Evolutionary conservation across 2,113 vertebrate species (phyloP), one percentile per base, ranked within the genome.

Genomic region (Myotis brandtii): DNA sequence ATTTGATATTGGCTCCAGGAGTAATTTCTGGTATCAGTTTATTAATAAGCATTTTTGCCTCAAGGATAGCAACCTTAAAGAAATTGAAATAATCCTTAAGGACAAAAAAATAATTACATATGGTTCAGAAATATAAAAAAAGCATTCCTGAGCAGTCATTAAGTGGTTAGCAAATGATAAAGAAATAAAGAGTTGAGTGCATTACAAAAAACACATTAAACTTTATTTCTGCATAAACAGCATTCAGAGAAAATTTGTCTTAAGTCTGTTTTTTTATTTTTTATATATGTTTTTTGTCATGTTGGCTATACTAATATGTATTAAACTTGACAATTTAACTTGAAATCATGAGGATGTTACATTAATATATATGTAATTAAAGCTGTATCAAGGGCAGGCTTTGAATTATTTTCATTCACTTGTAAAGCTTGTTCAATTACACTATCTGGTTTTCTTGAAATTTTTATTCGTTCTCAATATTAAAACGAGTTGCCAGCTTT

Each of bases 271-370:
- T 72, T 80, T 73, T 12, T 89, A 56, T 56, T 93, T 62, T 21
- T 92, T 89, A 81, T 52, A 21, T 37, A 12, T 95, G 50, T 90
- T 93, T 88, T 96, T 6, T 97, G 66, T 96, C 67, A 88, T 79
- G 21, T 90, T 94, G 67, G 54, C 80, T 95, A 54, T 70, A 94
- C 96, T 98, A 98, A 97, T 83, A 66, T 95, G 37, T 95, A 56
- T 95, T 94, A 80, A 94, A 34, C 18, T 85, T 96, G 95, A 81
- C 70, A 85, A 82, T 56, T 96, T 92, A 87, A 90, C 87, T 92
- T 84, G 17, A 94, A 90, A 40, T 79, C 32, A 69, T 85, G 13
- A 0, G 21, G 5, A 62, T 2, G 76, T 84, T 52, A 23, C 9
- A 70, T 91, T 82, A 43, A 34, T 54, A 91, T 72, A 62, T 70